Conservation (phyloP, 2,888 invertebrate species). For the Agriopis aurantiaria region DNA sequence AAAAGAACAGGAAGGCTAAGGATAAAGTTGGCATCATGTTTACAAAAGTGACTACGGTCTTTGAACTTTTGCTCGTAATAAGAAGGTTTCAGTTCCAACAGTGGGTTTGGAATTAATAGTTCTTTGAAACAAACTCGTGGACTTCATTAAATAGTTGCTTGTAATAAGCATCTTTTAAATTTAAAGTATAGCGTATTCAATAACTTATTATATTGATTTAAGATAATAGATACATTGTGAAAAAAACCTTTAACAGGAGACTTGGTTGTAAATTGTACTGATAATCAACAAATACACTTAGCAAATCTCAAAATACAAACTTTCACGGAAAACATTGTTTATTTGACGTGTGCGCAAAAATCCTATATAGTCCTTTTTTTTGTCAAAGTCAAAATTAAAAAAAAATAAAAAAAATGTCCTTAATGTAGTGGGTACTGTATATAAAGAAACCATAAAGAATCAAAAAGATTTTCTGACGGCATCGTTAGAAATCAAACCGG, state of each 20-base stretch:
- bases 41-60: slow-evolving; percentile 13
- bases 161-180: not conserved
- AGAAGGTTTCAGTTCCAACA: slow-evolving; percentile 11
- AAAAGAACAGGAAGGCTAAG: slow-evolving; percentile 7
- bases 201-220: too few species aligned
- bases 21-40: slow-evolving; percentile 16
- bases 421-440: not conserved
- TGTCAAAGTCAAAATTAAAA: too few species aligned
- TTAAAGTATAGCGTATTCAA: too few species aligned
- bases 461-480: slow-evolving; percentile 7
- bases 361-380: not conserved
- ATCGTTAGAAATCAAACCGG: slow-evolving; percentile 9
- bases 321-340: not conserved
- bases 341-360: not conserved
- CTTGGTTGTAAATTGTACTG: too few species aligned
- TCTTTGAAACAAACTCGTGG: slow-evolving; percentile 1
- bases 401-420: too few species aligned
- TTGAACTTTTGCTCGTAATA: slow-evolving; percentile 4
- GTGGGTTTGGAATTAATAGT: slow-evolving; percentile 6
- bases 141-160: not conserved
- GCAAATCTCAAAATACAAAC: not conserved
- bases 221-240: too few species aligned
- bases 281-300: not conserved
- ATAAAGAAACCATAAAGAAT: slow-evolving; percentile 9
- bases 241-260: too few species aligned